Evolutionary conservation across 2,888 invertebrate genomes (phyloP).

Genomic region (Mylabris sibirica): DNA sequence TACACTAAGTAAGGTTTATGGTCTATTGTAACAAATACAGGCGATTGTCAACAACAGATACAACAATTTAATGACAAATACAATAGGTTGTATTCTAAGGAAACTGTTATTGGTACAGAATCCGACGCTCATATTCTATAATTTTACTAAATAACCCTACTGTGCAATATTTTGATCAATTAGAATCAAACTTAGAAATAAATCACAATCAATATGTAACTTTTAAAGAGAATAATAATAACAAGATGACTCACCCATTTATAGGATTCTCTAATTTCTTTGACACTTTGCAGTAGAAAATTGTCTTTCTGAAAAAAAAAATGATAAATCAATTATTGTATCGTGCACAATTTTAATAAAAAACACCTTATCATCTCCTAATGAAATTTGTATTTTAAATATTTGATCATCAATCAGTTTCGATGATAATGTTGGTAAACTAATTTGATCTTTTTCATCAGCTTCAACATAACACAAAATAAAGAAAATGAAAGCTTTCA

Average conservation of each 20-base stretch:
- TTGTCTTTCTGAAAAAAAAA: constrained; percentile 27
- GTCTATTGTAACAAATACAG: too few relatives aligned
- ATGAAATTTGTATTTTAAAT: constrained; percentile 31
- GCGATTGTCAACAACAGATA: too few relatives aligned
- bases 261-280: constrained; percentile 26
- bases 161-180: too few relatives aligned
- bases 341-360: constrained; percentile 18
- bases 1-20: background rate
- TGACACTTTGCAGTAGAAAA: constrained; percentile 24
- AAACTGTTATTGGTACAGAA: too few relatives aligned
- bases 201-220: too few relatives aligned
- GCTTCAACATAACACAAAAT: constrained; percentile 12
- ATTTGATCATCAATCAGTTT: constrained; percentile 24
- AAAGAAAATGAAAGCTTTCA: constrained; percentile 24
- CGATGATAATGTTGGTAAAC: constrained; percentile 13
- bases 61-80: too few relatives aligned
- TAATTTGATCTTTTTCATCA: constrained; percentile 13
- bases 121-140: too few relatives aligned
- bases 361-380: constrained; percentile 33
- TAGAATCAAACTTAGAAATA: too few relatives aligned
- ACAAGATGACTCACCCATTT: constrained; percentile 36
- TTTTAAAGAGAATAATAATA: too few relatives aligned
- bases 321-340: too few relatives aligned
- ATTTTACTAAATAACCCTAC: too few relatives aligned
- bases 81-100: too few relatives aligned